Evolutionary conservation across 2,888 invertebrate genomes (phyloP), one percentile per base, ranked within the genome.

Genomic region (Drosophila limbata): DNA sequence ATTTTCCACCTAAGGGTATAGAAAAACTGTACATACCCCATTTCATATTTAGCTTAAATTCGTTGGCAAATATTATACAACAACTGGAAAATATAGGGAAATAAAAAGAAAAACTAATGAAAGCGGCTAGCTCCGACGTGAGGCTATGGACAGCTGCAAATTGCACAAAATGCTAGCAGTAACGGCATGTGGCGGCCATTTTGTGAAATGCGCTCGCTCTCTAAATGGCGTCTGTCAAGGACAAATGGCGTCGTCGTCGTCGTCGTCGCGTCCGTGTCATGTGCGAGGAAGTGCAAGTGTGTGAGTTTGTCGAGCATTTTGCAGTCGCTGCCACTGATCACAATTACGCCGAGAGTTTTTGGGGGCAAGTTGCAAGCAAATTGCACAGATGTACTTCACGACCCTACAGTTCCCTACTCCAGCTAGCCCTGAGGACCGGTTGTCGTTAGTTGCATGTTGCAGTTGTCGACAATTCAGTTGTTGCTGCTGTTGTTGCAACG

Each of bases 161-260:
- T 88, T 84, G 89, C 81, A 81, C 73, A 84, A 84, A 75, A 79
- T 77, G 69, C 59, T 44, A 55, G 73, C 64, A 61, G 62, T 69
- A 87, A 77, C 82, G 71, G 84, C 53, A 65, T 62, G 61, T 64
- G 77, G 65, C 68, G 73, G 73, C 81, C 79, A 84, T 88, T 88
- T 86, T 73, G 69, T 28, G 53, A 81, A 88, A 80, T 69, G 48
- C 69, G 63, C 67, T 62, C 69, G 63, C 67, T 62, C 73, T 71
- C 81, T 79, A 80, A 83, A 84, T 84, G 79, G 81, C 72, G 71
- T 70, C 86, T 83, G 88, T 84, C 83, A 88, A 82, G 88, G 78
- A 75, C 85, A 81, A 72, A 83, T 77, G 76, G 69, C 63, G 56
- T 15, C 39, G 56, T 8, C 28, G 28, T 28, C 28, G 76, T 69